These are phyloP conservation scores for Aleiodes sp. DNA, from an alignment of 1,140 invertebrate genomes.

Conservation along the genomic window DNA sequence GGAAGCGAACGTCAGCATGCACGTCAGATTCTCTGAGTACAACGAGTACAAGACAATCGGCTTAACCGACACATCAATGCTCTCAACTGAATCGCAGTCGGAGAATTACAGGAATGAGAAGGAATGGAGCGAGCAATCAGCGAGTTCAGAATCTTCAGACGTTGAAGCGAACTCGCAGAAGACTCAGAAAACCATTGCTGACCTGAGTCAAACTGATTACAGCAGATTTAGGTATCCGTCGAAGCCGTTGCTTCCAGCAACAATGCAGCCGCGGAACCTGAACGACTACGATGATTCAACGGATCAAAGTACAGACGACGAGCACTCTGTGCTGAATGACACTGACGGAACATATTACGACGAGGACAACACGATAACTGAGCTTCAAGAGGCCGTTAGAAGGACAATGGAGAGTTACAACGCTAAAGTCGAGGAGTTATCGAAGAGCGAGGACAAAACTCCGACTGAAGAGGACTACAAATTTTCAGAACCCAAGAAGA, in stretches of 20 bases:
- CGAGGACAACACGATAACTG: slow-evolving; percentile 28
- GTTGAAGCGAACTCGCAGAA: slow-evolving; percentile 31
- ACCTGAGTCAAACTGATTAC: background rate
- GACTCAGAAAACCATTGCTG: background rate
- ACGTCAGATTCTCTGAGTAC: slow-evolving; percentile 62
- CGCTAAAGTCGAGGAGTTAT: slow-evolving; percentile 30
- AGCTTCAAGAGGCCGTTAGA: slow-evolving; percentile 19
- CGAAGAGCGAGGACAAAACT: slow-evolving; percentile 21
- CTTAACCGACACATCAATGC: slow-evolving; percentile 53
- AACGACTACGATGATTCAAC: slow-evolving; percentile 5
- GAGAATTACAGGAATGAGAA: slow-evolving; percentile 41
- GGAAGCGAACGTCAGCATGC: slow-evolving; percentile 44
- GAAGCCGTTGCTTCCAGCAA: background rate
- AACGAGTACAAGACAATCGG: slow-evolving; percentile 62
- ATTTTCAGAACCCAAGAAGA: slow-evolving; percentile 37
- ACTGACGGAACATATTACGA: slow-evolving; percentile 25
- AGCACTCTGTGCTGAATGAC: slow-evolving; percentile 14
- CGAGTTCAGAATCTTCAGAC: slow-evolving; percentile 50
- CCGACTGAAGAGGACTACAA: slow-evolving; percentile 31
- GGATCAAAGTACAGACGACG: slow-evolving; percentile 30
- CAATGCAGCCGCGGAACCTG: background rate
- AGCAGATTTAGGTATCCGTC: background rate
- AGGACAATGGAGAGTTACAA: background rate
- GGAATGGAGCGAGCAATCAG: slow-evolving; percentile 53
- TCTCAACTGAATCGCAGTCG: slow-evolving; percentile 46